Conservation (phyloP, 2,888 invertebrate species). For the Archips crataeganus region DNA sequence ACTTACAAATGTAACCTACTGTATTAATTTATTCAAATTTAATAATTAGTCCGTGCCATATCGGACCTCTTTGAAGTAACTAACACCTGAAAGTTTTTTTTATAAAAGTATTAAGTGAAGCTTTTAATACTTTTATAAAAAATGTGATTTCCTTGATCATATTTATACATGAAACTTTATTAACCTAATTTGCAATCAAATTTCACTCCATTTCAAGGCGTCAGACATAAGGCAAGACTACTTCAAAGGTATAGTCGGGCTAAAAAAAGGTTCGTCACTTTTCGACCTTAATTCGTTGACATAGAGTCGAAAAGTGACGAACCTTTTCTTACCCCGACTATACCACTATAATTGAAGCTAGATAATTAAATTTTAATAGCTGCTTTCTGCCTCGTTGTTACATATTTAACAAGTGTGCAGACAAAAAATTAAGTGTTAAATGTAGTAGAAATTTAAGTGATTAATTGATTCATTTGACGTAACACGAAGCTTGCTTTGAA, state of each 20-base stretch:
- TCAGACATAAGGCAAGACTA: not conserved
- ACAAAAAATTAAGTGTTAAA: conserved; percentile 9
- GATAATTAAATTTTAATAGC: conserved; percentile 1
- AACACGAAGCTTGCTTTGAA: not conserved
- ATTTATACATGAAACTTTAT: too few relatives aligned
- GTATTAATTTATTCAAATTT: not conserved
- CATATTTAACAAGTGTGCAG: conserved; percentile 38
- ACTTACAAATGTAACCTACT: not conserved
- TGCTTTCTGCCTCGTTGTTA: not conserved
- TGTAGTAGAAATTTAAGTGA: not conserved
- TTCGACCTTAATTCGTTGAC: too few relatives aligned
- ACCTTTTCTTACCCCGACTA: too few relatives aligned
- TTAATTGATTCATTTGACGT: not conserved
- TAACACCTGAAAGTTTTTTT: not conserved
- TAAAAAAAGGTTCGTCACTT: too few relatives aligned
- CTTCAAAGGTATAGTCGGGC: too few relatives aligned
- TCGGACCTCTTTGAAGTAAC: not conserved
- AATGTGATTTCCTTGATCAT: too few relatives aligned
- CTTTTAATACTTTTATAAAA: not conserved
- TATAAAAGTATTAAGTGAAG: too few relatives aligned
- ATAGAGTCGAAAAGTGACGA: too few relatives aligned
- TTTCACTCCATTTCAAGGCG: not conserved
- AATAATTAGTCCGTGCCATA: not conserved
- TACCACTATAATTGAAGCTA: not conserved
- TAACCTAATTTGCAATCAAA: too few relatives aligned